Base-by-base conservation (phyloP, 2,888 invertebrate species). In the Resseliella maxima region DNA sequence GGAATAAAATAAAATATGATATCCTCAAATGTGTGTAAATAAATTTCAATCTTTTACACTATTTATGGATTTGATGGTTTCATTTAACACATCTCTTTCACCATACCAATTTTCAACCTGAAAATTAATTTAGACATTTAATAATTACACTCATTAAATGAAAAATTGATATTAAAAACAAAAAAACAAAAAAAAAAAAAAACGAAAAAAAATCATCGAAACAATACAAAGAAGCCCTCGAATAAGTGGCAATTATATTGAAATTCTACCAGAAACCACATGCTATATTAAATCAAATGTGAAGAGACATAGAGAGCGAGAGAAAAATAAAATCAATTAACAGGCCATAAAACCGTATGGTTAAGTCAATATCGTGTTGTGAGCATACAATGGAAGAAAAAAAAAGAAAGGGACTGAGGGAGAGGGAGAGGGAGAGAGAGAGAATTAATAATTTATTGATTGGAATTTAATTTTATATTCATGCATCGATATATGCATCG, bases 401-500 rank as follows among this genome's bases (percentile, higher is more conserved):
- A 50, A 18, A 50, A 50, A n/a, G n/a, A n/a, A n/a, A n/a, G n/a
- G n/a, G n/a, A n/a, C n/a, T n/a, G n/a, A n/a, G n/a, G n/a, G n/a
- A n/a, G n/a, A n/a, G n/a, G n/a, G n/a, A n/a, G n/a, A n/a, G n/a
- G n/a, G n/a, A n/a, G n/a, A n/a, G n/a, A 6, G 12, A 50, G 50
- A 50, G 50, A 50, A n/a, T 72, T 72, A 72, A 72, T 72, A 72
- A 72, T 72, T 72, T 72, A 72, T 72, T 31, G 72, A 72, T 72
- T 72, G 31, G 31, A 72, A 72, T 72, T 72, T 72, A 72, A 72
- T 72, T 72, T 72, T 31, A 31, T 72, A 72, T 72, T 72, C 31
- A 72, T 72, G 31, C 27, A 3, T 72, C 31, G 31, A 31, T 50
- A n/a, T 72, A 35, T n/a, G 15, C n/a, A 72, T 12, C 72, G 72